Conservation (phyloP, 2,888 invertebrate genomes). For the Leptinotarsa rubiginosa region DNA sequence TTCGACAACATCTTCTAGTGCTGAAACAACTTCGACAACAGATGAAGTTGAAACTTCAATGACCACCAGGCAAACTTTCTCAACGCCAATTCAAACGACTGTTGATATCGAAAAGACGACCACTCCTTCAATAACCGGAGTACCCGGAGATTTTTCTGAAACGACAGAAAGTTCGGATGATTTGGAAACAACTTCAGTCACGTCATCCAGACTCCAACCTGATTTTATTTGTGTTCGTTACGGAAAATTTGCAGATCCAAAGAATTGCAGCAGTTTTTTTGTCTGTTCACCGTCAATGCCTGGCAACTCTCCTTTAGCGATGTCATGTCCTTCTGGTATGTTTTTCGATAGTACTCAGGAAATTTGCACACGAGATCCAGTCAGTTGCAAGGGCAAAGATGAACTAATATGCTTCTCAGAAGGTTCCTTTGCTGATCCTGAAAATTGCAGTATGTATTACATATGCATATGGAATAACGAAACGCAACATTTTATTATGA, state of each 20-base stretch:
- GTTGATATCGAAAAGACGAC: background rate
- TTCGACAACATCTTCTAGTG: background rate
- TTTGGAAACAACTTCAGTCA: background rate
- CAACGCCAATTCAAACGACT: too few species aligned
- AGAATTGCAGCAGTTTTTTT: conserved; percentile 55
- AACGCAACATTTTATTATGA: conserved; percentile 67
- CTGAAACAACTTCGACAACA: background rate
- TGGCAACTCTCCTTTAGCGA: conserved; percentile 49
- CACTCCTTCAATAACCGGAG: background rate
- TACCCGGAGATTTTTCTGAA: background rate
- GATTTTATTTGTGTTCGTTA: conserved; percentile 43
- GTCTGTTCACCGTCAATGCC: conserved; percentile 54
- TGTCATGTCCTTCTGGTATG: conserved; percentile 53
- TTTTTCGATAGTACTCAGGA: conserved; percentile 53
- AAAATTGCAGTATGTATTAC: conserved; percentile 69
- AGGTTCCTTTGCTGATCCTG: conserved; percentile 67
- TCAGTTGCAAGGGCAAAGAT: conserved; percentile 57
- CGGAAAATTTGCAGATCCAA: conserved; percentile 57
- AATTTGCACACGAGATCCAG: conserved; percentile 54
- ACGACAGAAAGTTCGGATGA: background rate
- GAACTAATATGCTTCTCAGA: conserved; percentile 55
- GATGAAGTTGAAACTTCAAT: background rate
- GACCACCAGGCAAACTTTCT: too few species aligned
- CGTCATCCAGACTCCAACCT: background rate
- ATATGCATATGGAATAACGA: conserved; percentile 69